Base-by-base conservation (phyloP, 2,888 invertebrate genomes). In the Athripsodes cinereus region DNA sequence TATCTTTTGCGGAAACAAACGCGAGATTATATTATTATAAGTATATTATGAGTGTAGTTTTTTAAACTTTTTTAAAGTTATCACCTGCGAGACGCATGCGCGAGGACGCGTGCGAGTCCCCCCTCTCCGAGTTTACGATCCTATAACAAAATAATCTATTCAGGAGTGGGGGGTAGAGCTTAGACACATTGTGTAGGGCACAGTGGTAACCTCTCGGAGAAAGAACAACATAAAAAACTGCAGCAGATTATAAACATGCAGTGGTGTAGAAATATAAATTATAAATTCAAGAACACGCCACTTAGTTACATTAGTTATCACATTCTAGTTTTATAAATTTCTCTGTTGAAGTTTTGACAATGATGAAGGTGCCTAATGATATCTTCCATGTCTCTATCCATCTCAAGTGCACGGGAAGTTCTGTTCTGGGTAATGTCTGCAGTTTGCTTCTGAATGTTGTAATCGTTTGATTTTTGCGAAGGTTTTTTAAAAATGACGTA, bases 101-200 rank as follows among this genome's bases (percentile, higher is more conserved):
- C 66, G 66, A 67, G 53, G 13, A 40, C 40, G 57, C 50, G 65
- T 67, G 67, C 66, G 67, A 44, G 58, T 67, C 74, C 57, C 68
- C 64, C 75, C 75, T 72, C 74, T 75, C 74, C 75, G 40, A 40
- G 40, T 40, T 40, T 16, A 40, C 40, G 3, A 3, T 40, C 31
- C 31, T 11, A 6, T n/a, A n/a, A n/a, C n/a, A n/a, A n/a, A n/a
- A 26, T 22, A 26, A 26, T 51, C 20, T 22, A 35, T 20, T 16
- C 19, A 22, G 18, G 47, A 6, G 35, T 34, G 65, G 65, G 34
- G 46, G 48, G 31, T 18, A 26, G 53, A 21, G 44, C 46, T 53
- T 46, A 26, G 26, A 10, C 26, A 26, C 10, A 26, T 26, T 26
- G 26, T 26, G 26, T n/a, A n/a, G n/a, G n/a, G n/a, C 59, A 64